phyloP scores from a whole-genome alignment of 2,888 invertebrate species.

The Neocrepidodera transversa region DNA sequence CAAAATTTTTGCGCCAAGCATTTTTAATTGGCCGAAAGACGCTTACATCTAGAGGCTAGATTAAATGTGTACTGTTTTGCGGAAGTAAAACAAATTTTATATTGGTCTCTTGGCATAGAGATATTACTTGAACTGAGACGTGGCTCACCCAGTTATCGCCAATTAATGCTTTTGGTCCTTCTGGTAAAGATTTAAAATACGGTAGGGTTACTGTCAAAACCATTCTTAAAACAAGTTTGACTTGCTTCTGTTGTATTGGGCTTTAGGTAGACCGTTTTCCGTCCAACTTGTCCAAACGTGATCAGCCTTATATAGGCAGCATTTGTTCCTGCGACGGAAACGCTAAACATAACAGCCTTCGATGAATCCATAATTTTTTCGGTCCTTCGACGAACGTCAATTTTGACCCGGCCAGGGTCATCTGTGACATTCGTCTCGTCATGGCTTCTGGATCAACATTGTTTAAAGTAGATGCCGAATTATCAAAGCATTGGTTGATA shows the following conservation, averaged over 20 bases:
- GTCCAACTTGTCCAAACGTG: slow-evolving; percentile 20
- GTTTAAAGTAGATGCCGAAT: slow-evolving; percentile 2
- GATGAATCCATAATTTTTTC: slow-evolving; percentile 21
- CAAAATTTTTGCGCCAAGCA: slow-evolving; percentile 6
- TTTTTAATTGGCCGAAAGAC: slow-evolving; percentile 3
- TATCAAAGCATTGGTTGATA: no score
- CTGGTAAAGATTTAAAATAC: neutral
- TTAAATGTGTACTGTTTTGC: slow-evolving; percentile 1
- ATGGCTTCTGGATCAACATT: slow-evolving; percentile 37
- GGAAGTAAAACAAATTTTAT: slow-evolving; percentile 1
- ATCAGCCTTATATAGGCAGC: slow-evolving; percentile 18
- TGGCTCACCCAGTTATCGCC: neutral
- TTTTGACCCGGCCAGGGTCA: slow-evolving; percentile 49
- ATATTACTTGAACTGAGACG: neutral
- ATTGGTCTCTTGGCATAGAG: neutral
- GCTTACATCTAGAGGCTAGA: no score
- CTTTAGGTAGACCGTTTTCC: slow-evolving; percentile 2
- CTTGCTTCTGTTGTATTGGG: slow-evolving; percentile 8
- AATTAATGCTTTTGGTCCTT: neutral
- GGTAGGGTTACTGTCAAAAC: neutral
- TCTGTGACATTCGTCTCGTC: slow-evolving; percentile 54
- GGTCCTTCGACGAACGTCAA: slow-evolving; percentile 41
- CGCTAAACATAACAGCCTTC: slow-evolving; percentile 26
- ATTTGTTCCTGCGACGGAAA: no score
- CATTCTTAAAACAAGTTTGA: no score